Percentiles rank a stretch among this genome's conserved stretches.
Evolutionary conservation across 2,888 invertebrate species (phyloP).

Genomic region (Neria commutata): DNA sequence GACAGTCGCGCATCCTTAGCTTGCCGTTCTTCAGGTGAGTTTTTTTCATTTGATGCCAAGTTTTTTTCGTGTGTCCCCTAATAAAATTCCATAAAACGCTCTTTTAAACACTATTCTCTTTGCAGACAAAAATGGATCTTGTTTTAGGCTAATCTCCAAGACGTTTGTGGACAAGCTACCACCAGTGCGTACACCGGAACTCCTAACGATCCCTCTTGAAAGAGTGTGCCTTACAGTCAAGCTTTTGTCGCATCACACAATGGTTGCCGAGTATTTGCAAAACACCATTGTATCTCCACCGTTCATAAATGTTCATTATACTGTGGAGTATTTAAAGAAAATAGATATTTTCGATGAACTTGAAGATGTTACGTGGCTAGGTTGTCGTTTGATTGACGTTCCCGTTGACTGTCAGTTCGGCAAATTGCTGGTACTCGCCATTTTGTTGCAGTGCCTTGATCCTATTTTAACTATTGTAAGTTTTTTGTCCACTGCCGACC

Average conservation of each 20-base stretch:
- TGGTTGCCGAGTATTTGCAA: conserved; percentile 81
- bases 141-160: conserved; percentile 79
- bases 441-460: conserved; percentile 89
- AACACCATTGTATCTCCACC: conserved; percentile 85
- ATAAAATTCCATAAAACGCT: neutral
- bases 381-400: conserved; percentile 85
- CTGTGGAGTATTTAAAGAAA: conserved; percentile 71
- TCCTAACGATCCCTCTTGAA: conserved; percentile 78
- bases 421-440: conserved; percentile 87
- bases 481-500: conserved; percentile 75
- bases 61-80: too few relatives aligned
- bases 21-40: conserved; percentile 14
- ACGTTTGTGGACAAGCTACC: conserved; percentile 64
- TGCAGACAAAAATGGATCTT: conserved; percentile 66
- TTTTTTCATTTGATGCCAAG: neutral
- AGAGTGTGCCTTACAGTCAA: conserved; percentile 87
- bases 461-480: conserved; percentile 91
- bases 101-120: neutral
- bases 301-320: conserved; percentile 75
- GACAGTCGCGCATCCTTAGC: conserved; percentile 69
- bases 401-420: conserved; percentile 89
- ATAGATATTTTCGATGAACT: conserved; percentile 84
- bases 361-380: conserved; percentile 78
- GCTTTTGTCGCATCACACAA: conserved; percentile 73
- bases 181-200: conserved; percentile 79